Conservation (phyloP, 2,113 vertebrate species). For the Danionella cerebrum region DNA sequence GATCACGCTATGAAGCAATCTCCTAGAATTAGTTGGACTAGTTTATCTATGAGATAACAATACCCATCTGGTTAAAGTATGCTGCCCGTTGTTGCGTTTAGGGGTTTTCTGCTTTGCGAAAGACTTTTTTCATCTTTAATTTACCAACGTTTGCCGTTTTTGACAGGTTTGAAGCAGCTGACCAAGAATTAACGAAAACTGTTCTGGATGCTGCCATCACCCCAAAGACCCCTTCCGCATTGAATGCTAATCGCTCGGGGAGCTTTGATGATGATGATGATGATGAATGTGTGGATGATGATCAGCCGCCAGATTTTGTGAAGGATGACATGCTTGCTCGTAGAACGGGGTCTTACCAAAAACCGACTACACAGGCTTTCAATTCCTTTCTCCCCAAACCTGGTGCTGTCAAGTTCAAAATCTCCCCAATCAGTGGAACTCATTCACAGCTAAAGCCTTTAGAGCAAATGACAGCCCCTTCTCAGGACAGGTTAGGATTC, state of each 20-base stretch:
- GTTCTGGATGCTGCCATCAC: constrained; percentile 40
- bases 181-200: constrained; percentile 31
- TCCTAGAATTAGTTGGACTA: not conserved
- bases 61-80: too few species aligned
- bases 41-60: too few species aligned
- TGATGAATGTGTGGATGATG: constrained; percentile 32
- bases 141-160: constrained; percentile 31
- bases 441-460: constrained; percentile 32
- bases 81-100: too few species aligned
- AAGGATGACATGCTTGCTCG: constrained; percentile 75
- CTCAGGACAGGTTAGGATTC: constrained; percentile 52
- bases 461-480: constrained; percentile 25
- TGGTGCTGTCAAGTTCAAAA: constrained; percentile 47
- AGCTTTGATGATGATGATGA: constrained; percentile 44
- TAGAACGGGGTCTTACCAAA: constrained; percentile 58
- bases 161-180: constrained; percentile 45
- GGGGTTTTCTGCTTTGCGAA: too few species aligned
- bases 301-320: constrained; percentile 54
- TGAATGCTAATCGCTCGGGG: not conserved
- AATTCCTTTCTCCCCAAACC: constrained; percentile 59
- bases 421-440: constrained; percentile 26
- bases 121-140: not conserved
- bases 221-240: constrained; percentile 13
- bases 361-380: constrained; percentile 21
- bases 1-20: not conserved